These are phyloP conservation scores for Lateolabrax maculatus DNA, from an alignment of 2,797 vertebrate species.

Conservation along the genomic window DNA sequence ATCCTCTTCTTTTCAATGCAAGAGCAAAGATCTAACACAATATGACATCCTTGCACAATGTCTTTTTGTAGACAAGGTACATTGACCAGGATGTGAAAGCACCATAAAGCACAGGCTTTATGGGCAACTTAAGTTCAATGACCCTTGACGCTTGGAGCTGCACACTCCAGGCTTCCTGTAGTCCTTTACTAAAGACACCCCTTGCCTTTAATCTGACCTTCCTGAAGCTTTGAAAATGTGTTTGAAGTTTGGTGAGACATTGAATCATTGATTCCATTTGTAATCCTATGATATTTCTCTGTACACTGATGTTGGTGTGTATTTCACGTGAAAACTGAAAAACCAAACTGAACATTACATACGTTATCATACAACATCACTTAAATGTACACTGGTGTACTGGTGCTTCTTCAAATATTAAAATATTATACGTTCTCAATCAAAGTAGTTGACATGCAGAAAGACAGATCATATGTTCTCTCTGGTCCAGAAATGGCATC, in stretches of 20 bases:
- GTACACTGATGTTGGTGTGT: not conserved
- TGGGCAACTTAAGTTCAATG: slow-evolving; percentile 58
- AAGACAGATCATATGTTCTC: not conserved
- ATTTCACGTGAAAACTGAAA: not conserved
- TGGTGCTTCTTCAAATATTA: not conserved
- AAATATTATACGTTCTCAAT: not conserved
- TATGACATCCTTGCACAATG: slow-evolving; percentile 40
- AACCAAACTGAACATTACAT: not conserved
- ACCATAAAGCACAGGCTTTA: slow-evolving; percentile 57
- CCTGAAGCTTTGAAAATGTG: slow-evolving; percentile 4
- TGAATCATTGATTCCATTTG: not conserved
- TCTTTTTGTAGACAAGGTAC: slow-evolving; percentile 51
- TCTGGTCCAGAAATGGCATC: not conserved
- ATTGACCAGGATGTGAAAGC: slow-evolving; percentile 49
- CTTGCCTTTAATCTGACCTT: slow-evolving; percentile 33
- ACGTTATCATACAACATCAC: not conserved
- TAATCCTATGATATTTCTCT: not conserved
- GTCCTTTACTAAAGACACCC: slow-evolving; percentile 13
- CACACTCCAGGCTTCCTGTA: slow-evolving; percentile 1
- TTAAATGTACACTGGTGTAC: not conserved
- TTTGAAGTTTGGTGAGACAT: not conserved
- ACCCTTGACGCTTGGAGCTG: slow-evolving; percentile 50
- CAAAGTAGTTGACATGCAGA: not conserved
- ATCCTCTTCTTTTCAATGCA: slow-evolving; percentile 10
- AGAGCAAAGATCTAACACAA: slow-evolving; percentile 31